Conservation (phyloP, 2,113 vertebrate genomes). For the Equus quagga region DNA sequence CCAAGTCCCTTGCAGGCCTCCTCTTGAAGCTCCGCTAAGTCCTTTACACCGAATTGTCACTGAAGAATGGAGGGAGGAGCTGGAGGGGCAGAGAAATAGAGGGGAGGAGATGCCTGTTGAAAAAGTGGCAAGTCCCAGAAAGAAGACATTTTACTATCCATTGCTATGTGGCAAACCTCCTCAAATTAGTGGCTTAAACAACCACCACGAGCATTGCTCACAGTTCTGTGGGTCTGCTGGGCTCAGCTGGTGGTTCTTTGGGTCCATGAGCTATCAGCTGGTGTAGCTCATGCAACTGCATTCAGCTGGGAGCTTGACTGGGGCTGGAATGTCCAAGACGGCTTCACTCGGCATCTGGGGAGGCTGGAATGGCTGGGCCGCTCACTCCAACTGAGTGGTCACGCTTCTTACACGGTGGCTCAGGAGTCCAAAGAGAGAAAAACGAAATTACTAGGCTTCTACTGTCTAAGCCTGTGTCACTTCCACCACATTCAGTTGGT, state of each 20-base stretch:
- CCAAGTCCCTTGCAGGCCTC: not conserved
- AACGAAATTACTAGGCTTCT: not conserved
- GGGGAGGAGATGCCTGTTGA: not conserved
- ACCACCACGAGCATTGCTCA: not conserved
- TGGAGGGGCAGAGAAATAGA: not conserved
- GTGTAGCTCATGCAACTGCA: fast-evolving
- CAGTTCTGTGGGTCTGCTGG: not conserved
- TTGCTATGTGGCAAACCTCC: not conserved
- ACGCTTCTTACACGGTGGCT: not conserved
- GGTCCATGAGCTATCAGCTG: not conserved
- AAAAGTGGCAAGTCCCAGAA: not conserved
- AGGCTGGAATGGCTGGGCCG: not conserved
- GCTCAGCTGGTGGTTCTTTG: not conserved
- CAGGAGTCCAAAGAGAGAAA: not conserved
- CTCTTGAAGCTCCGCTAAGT: not conserved
- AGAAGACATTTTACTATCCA: not conserved
- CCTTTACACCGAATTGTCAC: not conserved
- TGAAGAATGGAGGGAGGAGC: not conserved
- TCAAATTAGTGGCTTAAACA: not conserved
- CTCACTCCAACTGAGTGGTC: not conserved
- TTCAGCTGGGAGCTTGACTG: not conserved
- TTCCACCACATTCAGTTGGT: not conserved
- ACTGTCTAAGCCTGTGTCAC: not conserved
- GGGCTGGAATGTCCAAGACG: not conserved
- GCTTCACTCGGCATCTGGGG: not conserved